A percentile compares a stretch with the other conserved stretches of the same genome.
phyloP scores from a whole-genome alignment of 2,113 vertebrate species.

The Ciconia boyciana region DNA sequence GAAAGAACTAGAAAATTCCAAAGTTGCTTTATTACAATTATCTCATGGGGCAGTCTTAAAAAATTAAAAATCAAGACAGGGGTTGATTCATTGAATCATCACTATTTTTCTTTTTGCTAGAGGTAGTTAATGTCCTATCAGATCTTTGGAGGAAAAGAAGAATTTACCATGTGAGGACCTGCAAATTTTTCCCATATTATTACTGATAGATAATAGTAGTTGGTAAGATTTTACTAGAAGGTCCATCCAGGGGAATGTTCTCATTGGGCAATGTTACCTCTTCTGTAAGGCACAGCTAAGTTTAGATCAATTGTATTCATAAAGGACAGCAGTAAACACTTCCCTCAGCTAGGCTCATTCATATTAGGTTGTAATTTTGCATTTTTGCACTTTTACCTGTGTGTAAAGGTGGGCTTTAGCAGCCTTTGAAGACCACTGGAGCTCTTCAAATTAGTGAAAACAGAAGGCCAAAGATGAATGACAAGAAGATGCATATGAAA shows the following conservation, averaged over 20 bases:
- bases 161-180: neutral
- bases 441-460: neutral
- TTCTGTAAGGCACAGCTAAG: neutral
- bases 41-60: neutral
- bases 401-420: neutral
- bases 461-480: fast-evolving
- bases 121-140: neutral
- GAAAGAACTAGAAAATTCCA: neutral
- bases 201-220: neutral
- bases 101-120: neutral
- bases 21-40: neutral
- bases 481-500: neutral
- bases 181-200: neutral
- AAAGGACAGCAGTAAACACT: neutral
- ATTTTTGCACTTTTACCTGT: neutral
- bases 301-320: neutral
- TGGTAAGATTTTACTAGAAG: neutral
- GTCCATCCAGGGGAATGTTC: neutral
- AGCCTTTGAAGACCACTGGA: neutral
- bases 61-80: neutral
- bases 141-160: neutral
- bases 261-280: neutral
- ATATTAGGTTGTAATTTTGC: neutral
- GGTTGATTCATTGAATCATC: neutral
- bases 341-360: neutral